Evolutionary conservation across 2,888 invertebrate species (phyloP).

Genomic region (Drosophila imparisetae): DNA sequence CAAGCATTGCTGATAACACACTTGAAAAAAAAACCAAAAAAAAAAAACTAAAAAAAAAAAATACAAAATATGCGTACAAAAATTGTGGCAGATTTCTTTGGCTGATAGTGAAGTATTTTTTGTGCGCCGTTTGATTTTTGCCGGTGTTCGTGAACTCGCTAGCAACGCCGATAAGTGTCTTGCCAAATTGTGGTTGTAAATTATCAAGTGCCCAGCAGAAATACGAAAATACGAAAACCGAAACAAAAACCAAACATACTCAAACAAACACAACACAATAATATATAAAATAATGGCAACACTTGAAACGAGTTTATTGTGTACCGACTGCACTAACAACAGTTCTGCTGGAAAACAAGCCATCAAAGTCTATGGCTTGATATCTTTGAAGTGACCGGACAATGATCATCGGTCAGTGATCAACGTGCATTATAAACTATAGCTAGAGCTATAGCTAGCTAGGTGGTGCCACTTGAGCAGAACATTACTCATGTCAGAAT

Average conservation of each 20-base stretch:
- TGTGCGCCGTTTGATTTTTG: constrained; percentile 64
- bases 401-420: constrained; percentile 31
- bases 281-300: constrained; percentile 29
- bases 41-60: constrained; percentile 14
- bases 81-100: constrained; percentile 68
- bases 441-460: not conserved
- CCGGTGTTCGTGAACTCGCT: constrained; percentile 42
- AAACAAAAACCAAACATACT: constrained; percentile 4
- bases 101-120: constrained; percentile 61
- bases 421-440: constrained; percentile 2
- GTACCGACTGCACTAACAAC: constrained; percentile 16
- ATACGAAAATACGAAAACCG: constrained; percentile 27
- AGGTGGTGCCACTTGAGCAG: not conserved
- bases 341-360: constrained; percentile 2
- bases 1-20: constrained; percentile 66
- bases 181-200: constrained; percentile 73
- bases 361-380: constrained; percentile 32
- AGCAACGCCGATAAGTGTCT: constrained; percentile 56
- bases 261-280: constrained; percentile 20
- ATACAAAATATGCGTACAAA: constrained; percentile 45
- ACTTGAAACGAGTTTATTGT: constrained; percentile 36
- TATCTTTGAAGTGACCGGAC: constrained; percentile 32
- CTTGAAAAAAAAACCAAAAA: constrained; percentile 18
- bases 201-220: constrained; percentile 55
- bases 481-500: not conserved